Conservation (phyloP, 2,888 invertebrate species). For the Parthenolecanium corni region DNA sequence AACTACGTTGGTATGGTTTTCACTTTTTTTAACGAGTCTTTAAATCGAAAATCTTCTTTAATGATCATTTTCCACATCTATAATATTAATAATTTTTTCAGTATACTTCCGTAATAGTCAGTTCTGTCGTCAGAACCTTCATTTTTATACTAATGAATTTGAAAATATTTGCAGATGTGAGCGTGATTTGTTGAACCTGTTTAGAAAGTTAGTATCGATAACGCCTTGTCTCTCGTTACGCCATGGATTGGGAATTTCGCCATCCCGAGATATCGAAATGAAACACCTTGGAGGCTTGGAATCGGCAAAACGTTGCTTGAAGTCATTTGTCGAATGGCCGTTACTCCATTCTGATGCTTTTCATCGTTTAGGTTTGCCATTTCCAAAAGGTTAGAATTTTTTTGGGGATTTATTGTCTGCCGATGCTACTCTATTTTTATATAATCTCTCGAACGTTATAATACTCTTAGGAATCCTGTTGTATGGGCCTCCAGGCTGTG, state of each 20-base stretch:
- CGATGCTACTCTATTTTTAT: background rate
- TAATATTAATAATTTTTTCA: too few species aligned
- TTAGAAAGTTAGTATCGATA: conserved; percentile 36
- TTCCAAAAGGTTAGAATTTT: conserved; percentile 42
- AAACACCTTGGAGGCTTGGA: conserved; percentile 47
- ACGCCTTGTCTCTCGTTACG: conserved; percentile 42
- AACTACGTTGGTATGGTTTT: too few species aligned
- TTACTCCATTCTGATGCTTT: conserved; percentile 46
- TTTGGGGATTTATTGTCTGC: background rate
- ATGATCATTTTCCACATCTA: too few species aligned
- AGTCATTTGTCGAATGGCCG: conserved; percentile 48
- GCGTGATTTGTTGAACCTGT: conserved; percentile 20
- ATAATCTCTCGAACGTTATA: too few species aligned
- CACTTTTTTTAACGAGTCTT: too few species aligned
- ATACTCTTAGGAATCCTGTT: conserved; percentile 47
- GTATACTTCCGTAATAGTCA: too few species aligned
- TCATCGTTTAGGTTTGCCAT: conserved; percentile 44
- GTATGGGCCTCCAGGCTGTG: conserved; percentile 55
- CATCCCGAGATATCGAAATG: conserved; percentile 40
- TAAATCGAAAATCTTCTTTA: too few species aligned
- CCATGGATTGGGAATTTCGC: conserved; percentile 39
- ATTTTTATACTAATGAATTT: too few species aligned
- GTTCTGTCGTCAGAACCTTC: too few species aligned
- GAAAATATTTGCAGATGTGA: conserved; percentile 2
- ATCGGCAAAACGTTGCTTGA: conserved; percentile 43